phyloP scores from a whole-genome alignment of 2,888 invertebrate genomes.

The Athripsodes cinereus region DNA sequence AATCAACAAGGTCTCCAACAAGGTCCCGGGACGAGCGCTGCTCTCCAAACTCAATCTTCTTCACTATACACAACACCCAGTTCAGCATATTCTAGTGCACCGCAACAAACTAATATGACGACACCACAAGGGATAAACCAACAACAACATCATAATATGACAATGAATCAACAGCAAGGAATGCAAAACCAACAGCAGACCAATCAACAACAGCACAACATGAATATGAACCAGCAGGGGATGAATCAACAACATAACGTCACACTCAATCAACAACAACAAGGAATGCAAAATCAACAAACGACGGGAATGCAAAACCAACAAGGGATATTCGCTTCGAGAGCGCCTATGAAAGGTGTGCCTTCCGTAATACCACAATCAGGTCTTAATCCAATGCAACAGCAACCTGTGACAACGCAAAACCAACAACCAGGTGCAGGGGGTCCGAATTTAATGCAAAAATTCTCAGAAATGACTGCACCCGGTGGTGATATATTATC shows the following conservation, averaged over 20 bases:
- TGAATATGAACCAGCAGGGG: background rate
- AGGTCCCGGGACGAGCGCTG: slow-evolving; percentile 26
- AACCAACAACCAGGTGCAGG: slow-evolving; percentile 38
- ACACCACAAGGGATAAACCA: slow-evolving; percentile 19
- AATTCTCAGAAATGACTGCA: slow-evolving; percentile 82
- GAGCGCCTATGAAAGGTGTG: slow-evolving; percentile 41
- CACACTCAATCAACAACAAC: slow-evolving; percentile 32
- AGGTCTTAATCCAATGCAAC: slow-evolving; percentile 35
- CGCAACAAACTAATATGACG: slow-evolving; percentile 27
- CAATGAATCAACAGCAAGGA: slow-evolving; percentile 7
- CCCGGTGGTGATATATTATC: slow-evolving; percentile 87
- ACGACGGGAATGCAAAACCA: slow-evolving; percentile 30
- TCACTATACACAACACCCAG: slow-evolving; percentile 29
- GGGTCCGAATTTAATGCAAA: slow-evolving; percentile 78
- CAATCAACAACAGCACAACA: slow-evolving; percentile 3
- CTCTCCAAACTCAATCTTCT: slow-evolving; percentile 28
- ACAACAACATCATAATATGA: slow-evolving; percentile 30
- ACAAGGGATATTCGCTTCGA: slow-evolving; percentile 29
- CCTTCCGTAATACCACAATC: slow-evolving; percentile 48
- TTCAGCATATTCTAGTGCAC: slow-evolving; percentile 25
- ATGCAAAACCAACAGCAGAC: slow-evolving; percentile 31
- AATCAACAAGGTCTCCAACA: slow-evolving; percentile 27
- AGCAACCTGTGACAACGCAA: slow-evolving; percentile 38
- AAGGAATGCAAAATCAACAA: slow-evolving; percentile 31
- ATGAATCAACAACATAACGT: slow-evolving; percentile 17